Evolutionary conservation across 2,113 vertebrate genomes (phyloP), one percentile per base, ranked within the genome.

Genomic region (Piprites chloris): DNA sequence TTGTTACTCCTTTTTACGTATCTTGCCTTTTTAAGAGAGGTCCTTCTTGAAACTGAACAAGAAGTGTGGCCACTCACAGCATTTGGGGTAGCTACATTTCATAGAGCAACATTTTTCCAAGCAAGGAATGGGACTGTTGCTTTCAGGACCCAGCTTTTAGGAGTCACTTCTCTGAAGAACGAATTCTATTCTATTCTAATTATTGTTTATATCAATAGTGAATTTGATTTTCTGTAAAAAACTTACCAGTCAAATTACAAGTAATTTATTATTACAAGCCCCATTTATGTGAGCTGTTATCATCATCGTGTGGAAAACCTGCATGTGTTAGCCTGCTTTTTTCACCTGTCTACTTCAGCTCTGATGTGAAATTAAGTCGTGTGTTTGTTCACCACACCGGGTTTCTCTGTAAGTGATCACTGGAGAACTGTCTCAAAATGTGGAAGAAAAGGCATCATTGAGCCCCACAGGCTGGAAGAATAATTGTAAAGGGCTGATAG

Each of bases 401-500:
- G 5, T 20, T 87, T 93, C 71, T 69, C 83, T 90, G 53, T 76
- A 53, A 41, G 72, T 52, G 53, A 94, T 19, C 30, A 11, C 30
- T 80, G 71, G 55, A 85, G 50, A 95, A 53, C 58, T 83, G 22
- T 47, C 27, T 91, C 26, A 67, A 91, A 85, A 73, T 44, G 42
- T 59, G 44, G 35, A 62, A 91, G 58, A 46, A 46, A 92, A 61
- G 44, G 30, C 42, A 87, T 50, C 78, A 58, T 7, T 49, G 85
- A 95, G 27, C 27, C 52, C 30, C 46, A 67, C 44, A 78, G 47
- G 35, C 55, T 90, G 44, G 17, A 86, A 81, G 47, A 94, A 71
- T 89, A 72, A 86, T 68, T 86, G n/a, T 24, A 68, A 41, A 86
- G 75, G 56, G 56, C n/a, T 94, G 32, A 44, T 95, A 95, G 94